phyloP scores from a whole-genome alignment of 2,113 vertebrate genomes.

The Siniperca chuatsi region DNA sequence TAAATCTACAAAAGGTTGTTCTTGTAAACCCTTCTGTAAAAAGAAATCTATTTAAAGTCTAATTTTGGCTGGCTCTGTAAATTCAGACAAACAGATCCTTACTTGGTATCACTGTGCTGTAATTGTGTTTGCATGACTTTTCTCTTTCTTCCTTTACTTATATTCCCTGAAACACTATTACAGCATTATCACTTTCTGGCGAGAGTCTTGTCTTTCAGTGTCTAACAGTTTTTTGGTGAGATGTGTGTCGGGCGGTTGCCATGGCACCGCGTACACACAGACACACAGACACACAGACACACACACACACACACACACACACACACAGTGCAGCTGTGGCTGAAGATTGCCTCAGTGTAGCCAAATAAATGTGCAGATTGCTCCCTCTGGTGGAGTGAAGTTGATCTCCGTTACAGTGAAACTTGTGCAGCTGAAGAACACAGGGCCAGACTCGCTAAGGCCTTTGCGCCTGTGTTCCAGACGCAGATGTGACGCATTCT shows the following conservation, averaged over 20 bases:
- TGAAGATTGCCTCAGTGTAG: background rate
- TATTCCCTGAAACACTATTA: slow-evolving; percentile 51
- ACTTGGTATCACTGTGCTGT: slow-evolving; percentile 29
- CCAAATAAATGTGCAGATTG: slow-evolving; percentile 52
- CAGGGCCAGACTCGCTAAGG: background rate
- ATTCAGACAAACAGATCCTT: slow-evolving; percentile 14
- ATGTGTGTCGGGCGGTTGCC: slow-evolving; percentile 65
- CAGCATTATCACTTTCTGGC: slow-evolving; percentile 59
- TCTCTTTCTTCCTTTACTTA: slow-evolving; percentile 33
- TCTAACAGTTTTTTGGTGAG: slow-evolving; percentile 39
- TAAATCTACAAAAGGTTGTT: background rate
- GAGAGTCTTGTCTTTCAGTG: slow-evolving; percentile 39
- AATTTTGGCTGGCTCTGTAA: slow-evolving; percentile 17
- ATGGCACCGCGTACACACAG: slow-evolving; percentile 48
- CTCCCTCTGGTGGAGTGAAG: slow-evolving; percentile 72
- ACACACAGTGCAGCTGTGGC: slow-evolving; percentile 42
- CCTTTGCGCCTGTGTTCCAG: too few species aligned
- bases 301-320: slow-evolving; percentile 32
- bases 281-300: slow-evolving; percentile 27
- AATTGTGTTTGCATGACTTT: slow-evolving; percentile 28
- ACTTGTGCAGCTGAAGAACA: background rate
- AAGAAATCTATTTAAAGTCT: slow-evolving; percentile 13
- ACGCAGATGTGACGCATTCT: background rate
- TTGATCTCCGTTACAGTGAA: background rate
- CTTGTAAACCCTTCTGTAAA: slow-evolving; percentile 5